A percentile compares a stretch with the other conserved stretches of the same genome.
Evolutionary conservation across 2,113 vertebrate genomes (phyloP).

Genomic region (Stercorarius parasiticus): DNA sequence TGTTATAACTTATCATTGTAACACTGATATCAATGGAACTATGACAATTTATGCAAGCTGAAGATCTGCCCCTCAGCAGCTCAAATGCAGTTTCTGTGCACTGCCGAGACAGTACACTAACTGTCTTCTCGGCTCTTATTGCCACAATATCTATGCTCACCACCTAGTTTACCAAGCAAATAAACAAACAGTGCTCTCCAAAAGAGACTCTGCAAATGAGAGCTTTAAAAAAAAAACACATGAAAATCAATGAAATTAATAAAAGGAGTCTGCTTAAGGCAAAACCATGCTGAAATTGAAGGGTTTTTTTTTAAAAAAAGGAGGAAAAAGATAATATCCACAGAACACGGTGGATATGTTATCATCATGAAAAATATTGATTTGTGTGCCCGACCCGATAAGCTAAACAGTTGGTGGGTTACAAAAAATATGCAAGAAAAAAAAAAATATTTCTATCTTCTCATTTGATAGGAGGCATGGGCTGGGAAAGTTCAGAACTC

Average conservation of each 20-base stretch:
- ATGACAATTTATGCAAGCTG: background rate
- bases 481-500: background rate
- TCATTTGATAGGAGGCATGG: background rate
- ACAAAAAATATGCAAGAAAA: background rate
- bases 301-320: background rate
- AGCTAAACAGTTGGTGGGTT: background rate
- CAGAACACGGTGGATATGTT: background rate
- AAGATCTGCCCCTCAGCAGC: background rate
- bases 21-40: background rate
- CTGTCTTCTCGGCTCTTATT: background rate
- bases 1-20: background rate
- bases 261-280: background rate
- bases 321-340: background rate
- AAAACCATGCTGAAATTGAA: background rate
- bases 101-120: background rate
- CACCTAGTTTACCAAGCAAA: background rate
- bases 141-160: background rate
- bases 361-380: background rate
- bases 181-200: background rate
- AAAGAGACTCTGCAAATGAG: background rate
- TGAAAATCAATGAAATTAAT: slow-evolving; percentile 47
- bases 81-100: background rate
- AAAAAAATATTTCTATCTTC: background rate
- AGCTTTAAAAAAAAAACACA: background rate
- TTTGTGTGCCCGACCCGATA: background rate